A percentile compares a stretch with the other conserved stretches of the same genome.
phyloP scores from a whole-genome alignment of 2,797 vertebrate genomes.

The Borostomias antarcticus region DNA sequence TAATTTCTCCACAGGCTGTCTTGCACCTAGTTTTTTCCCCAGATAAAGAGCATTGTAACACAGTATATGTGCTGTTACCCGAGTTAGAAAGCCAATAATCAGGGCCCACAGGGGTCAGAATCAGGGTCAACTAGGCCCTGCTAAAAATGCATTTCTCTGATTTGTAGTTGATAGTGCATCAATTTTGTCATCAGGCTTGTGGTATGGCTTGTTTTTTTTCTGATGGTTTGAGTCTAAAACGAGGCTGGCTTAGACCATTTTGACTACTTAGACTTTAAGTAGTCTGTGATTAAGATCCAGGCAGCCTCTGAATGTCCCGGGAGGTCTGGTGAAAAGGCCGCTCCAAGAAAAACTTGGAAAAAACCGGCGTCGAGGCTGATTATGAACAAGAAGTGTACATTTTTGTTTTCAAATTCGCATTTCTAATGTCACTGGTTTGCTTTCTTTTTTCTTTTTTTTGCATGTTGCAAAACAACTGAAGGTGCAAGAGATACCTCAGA shows the following conservation, averaged over 20 bases:
- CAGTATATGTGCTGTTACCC: not conserved
- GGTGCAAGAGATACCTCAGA: conserved; percentile 45
- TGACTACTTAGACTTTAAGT: conserved; percentile 60
- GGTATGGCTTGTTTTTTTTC: conserved; percentile 69
- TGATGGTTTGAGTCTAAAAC: too few relatives aligned
- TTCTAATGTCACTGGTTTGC: conserved; percentile 46
- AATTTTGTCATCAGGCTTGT: conserved; percentile 58
- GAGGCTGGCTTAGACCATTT: too few relatives aligned
- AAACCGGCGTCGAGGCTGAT: conserved; percentile 11
- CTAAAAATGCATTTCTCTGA: conserved; percentile 54
- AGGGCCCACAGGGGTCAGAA: conserved; percentile 37
- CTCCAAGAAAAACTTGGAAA: conserved; percentile 44
- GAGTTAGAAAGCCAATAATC: conserved; percentile 1
- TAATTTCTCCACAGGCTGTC: conserved; percentile 21
- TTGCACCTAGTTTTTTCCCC: not conserved
- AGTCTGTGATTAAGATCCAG: conserved; percentile 62
- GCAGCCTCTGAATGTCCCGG: conserved; percentile 65
- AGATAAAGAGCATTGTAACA: not conserved
- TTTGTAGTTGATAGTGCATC: conserved; percentile 1
- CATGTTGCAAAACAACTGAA: conserved; percentile 56
- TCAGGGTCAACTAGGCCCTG: conserved; percentile 67
- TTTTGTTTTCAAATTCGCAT: conserved; percentile 24
- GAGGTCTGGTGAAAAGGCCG: conserved; percentile 51
- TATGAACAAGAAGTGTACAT: conserved; percentile 9
- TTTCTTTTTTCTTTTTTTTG: conserved; percentile 60